phyloP scores from a whole-genome alignment of 2,797 vertebrate genomes.

The Paedocypris micromegethes region DNA sequence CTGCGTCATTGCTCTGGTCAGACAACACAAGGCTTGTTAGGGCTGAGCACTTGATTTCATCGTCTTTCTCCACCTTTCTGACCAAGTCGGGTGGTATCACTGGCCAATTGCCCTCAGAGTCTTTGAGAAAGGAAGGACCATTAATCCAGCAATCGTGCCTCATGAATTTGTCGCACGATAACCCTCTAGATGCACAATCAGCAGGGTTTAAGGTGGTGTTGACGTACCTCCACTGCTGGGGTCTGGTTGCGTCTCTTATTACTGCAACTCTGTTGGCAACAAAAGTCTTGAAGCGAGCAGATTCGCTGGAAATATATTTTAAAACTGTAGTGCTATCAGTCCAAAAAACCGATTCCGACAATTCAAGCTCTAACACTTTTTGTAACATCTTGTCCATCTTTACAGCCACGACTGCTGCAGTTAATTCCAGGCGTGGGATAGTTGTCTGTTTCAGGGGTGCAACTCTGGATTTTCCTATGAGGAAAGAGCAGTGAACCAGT shows the following conservation, averaged over 20 bases:
- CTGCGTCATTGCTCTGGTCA: neutral
- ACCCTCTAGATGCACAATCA: conserved; percentile 20
- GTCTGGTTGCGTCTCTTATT: conserved; percentile 14
- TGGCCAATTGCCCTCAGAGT: neutral
- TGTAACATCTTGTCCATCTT: conserved; percentile 12
- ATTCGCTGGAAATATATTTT: conserved; percentile 29
- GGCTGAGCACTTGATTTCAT: conserved; percentile 2
- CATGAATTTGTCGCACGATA: conserved; percentile 3
- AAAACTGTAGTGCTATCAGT: conserved; percentile 31
- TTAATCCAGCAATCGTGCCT: neutral
- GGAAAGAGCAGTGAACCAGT: neutral
- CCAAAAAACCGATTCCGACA: conserved; percentile 22
- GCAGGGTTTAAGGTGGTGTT: conserved; percentile 12
- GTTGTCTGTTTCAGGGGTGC: conserved; percentile 7
- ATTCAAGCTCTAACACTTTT: conserved; percentile 2
- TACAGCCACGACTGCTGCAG: conserved; percentile 9
- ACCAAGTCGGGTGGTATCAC: neutral
- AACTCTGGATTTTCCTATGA: conserved; percentile 11
- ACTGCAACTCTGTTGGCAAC: conserved; percentile 22
- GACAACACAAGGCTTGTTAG: neutral
- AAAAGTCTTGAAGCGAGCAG: conserved; percentile 27
- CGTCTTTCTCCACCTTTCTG: neutral
- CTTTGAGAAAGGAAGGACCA: conserved; percentile 1
- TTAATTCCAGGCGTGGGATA: conserved; percentile 6
- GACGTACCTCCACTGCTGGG: conserved; percentile 35